phyloP scores from a whole-genome alignment of 30 jellyfish, hydroid and myxozoan genomes.

The Cassiopea andromeda region DNA sequence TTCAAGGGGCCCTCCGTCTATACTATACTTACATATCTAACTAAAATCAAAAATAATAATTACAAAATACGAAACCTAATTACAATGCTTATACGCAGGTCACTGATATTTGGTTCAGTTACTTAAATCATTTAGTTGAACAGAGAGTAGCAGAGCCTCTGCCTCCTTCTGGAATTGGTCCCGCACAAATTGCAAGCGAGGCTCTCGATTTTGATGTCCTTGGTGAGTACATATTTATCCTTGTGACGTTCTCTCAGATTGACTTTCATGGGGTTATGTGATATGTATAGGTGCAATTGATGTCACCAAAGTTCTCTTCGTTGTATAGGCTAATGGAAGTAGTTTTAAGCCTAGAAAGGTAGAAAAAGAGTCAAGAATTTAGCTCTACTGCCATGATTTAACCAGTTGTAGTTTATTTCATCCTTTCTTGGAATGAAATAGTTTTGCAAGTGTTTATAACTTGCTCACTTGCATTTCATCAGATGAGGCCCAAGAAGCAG shows the following conservation, averaged over 20 bases:
- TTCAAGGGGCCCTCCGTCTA: too few species aligned
- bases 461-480: background rate
- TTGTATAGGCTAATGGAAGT: too few species aligned
- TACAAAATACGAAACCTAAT: background rate
- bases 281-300: too few species aligned
- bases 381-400: too few species aligned
- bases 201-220: conserved; percentile 70
- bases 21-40: too few species aligned
- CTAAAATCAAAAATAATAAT: too few species aligned
- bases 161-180: conserved; percentile 89
- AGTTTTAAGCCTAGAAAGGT: too few species aligned
- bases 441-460: background rate
- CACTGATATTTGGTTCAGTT: conserved; percentile 88
- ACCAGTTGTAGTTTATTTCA: background rate
- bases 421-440: background rate
- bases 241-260: background rate
- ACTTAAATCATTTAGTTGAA: conserved; percentile 60
- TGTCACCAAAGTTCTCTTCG: too few species aligned
- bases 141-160: conserved; percentile 79
- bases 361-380: too few species aligned
- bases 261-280: too few species aligned
- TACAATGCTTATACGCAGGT: conserved; percentile 48
- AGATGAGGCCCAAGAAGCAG: conserved; percentile 98
- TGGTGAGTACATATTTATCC: conserved; percentile 30
- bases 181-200: conserved; percentile 84